A percentile compares a stretch with the other conserved stretches of the same genome.
These are phyloP conservation scores for Conistra vaccinii DNA, from an alignment of 2,888 invertebrate species.

Conservation along the genomic window DNA sequence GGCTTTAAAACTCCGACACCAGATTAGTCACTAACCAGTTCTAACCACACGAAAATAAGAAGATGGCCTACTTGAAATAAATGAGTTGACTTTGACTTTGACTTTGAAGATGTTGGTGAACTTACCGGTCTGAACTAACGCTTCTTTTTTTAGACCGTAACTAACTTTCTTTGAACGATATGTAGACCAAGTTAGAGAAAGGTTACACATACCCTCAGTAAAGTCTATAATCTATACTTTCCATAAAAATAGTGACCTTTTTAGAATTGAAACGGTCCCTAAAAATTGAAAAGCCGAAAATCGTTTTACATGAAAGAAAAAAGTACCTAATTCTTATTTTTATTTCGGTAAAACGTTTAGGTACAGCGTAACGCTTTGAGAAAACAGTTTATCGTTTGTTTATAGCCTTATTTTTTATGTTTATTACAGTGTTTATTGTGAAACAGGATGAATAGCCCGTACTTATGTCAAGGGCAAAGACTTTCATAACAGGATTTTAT, in stretches of 20 bases:
- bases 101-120: too few relatives aligned
- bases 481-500: conserved; percentile 4
- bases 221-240: neutral
- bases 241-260: neutral
- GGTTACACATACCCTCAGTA: neutral
- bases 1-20: too few relatives aligned
- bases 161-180: neutral
- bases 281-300: conserved; percentile 22
- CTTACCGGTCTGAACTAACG: too few relatives aligned
- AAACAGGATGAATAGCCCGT: conserved; percentile 24
- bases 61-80: too few relatives aligned
- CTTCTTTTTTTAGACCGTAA: too few relatives aligned
- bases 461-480: conserved; percentile 42
- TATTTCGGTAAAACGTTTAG: conserved; percentile 42
- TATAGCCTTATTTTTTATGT: conserved; percentile 66
- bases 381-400: conserved; percentile 62
- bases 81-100: too few relatives aligned
- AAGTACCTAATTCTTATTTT: conserved; percentile 31
- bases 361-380: conserved; percentile 34
- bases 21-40: too few relatives aligned
- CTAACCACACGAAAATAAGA: too few relatives aligned
- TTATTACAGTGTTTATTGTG: conserved; percentile 67
- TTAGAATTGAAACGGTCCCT: neutral
- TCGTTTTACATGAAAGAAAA: conserved; percentile 24
- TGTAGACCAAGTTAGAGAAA: neutral